Conservation (phyloP, 2,113 vertebrate genomes). For the Geococcyx californianus region DNA sequence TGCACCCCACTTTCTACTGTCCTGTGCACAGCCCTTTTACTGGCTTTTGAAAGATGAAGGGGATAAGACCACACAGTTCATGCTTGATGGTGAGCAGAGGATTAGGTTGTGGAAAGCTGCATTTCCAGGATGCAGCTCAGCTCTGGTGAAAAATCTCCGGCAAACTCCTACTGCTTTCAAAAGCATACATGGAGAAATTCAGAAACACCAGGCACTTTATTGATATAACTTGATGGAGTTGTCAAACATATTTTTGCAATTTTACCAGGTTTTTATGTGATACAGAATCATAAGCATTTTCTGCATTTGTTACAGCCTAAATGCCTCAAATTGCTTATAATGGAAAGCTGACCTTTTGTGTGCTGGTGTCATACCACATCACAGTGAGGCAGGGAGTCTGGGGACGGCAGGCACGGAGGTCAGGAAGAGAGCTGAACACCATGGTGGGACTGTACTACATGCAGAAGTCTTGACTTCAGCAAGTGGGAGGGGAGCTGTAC, state of each 20-base stretch:
- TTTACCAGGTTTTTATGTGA: not conserved
- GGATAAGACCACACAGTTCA: not conserved
- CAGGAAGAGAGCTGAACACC: not conserved
- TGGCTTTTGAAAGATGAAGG: not conserved
- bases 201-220: not conserved
- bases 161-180: conserved; percentile 14
- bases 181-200: not conserved
- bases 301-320: not conserved
- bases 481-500: not conserved
- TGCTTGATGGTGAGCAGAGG: not conserved
- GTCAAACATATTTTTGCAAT: conserved; percentile 9
- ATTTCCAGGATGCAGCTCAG: not conserved
- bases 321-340: not conserved
- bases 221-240: not conserved
- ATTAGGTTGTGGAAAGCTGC: not conserved
- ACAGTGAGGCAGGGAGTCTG: rapidly evolving
- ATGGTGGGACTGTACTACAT: not conserved
- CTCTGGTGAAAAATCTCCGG: conserved; percentile 2
- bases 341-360: not conserved
- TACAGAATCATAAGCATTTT: not conserved
- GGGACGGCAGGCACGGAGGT: not conserved
- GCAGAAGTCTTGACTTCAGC: not conserved
- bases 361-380: not conserved
- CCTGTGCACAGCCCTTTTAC: not conserved
- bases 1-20: not conserved